Evolutionary conservation across 2,888 invertebrate species (phyloP).

Genomic region (Tachina lurida): DNA sequence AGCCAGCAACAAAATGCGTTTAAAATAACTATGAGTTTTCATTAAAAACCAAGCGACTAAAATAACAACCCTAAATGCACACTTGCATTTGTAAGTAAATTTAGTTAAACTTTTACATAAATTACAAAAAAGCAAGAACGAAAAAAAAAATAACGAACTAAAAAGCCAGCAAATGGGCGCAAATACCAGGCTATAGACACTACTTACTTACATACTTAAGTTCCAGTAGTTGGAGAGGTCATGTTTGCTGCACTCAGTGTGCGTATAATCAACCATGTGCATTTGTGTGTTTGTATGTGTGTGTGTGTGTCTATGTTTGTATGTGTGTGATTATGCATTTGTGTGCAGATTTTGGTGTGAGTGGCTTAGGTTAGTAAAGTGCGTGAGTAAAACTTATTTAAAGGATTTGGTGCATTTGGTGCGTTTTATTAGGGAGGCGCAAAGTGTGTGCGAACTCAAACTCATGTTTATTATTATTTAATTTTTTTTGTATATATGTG

Average conservation of each 20-base stretch:
- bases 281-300: background rate
- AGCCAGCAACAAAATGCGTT: constrained; percentile 61
- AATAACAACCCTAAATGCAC: constrained; percentile 66
- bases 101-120: constrained; percentile 66
- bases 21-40: constrained; percentile 45
- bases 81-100: constrained; percentile 44
- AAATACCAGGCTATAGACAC: constrained; percentile 28
- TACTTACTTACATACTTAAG: constrained; percentile 1
- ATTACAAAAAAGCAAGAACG: constrained; percentile 47
- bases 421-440: constrained; percentile 56
- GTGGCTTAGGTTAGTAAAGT: constrained; percentile 46
- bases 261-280: background rate
- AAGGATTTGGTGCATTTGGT: constrained; percentile 63
- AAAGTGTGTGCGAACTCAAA: constrained; percentile 55
- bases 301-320: constrained; percentile 19
- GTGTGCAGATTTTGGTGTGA: constrained; percentile 69
- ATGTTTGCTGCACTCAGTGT: constrained; percentile 72
- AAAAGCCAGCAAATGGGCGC: constrained; percentile 36
- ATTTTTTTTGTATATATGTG: background rate
- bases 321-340: constrained; percentile 53
- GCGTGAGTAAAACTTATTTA: constrained; percentile 69
- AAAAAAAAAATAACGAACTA: constrained; percentile 12
- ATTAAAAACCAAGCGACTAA: constrained; percentile 41
- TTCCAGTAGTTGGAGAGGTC: constrained; percentile 63
- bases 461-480: constrained; percentile 10